phyloP scores from a whole-genome alignment of 2,888 invertebrate genomes.

The Rhaphigaster nebulosa region DNA sequence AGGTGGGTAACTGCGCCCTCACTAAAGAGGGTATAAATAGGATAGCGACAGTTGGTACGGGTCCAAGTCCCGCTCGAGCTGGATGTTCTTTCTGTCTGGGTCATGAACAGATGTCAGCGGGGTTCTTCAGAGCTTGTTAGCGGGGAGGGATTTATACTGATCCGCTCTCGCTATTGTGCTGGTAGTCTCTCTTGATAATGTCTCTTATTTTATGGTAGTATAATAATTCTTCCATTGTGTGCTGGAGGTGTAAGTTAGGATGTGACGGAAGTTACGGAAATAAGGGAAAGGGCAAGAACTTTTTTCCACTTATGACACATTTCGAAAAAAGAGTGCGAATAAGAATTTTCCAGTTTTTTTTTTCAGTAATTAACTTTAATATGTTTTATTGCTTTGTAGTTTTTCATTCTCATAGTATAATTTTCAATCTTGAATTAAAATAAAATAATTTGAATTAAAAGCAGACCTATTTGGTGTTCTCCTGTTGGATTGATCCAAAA shows the following conservation, averaged over 20 bases:
- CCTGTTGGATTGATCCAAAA: too few species aligned
- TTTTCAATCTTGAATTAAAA: too few species aligned
- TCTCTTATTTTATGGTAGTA: neutral
- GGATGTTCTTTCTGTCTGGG: neutral
- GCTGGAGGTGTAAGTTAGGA: neutral
- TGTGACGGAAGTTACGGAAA: neutral
- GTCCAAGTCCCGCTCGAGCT: conserved; percentile 1
- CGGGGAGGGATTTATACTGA: conserved; percentile 17
- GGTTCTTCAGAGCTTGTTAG: neutral
- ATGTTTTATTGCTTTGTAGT: too few species aligned
- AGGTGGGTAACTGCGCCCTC: neutral
- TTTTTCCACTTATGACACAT: neutral
- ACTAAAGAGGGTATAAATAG: conserved; percentile 32
- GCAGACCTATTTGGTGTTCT: too few species aligned
- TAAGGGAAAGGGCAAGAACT: neutral
- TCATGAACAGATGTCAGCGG: neutral
- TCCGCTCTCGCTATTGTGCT: neutral
- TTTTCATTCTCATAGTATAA: too few species aligned
- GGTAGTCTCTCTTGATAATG: neutral
- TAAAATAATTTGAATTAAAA: too few species aligned
- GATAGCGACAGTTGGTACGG: conserved; percentile 11
- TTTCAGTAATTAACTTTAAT: too few species aligned
- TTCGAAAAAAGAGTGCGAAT: neutral
- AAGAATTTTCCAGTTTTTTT: too few species aligned
- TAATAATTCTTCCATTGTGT: conserved; percentile 24